Conservation (phyloP, 2,797 vertebrate genomes). For the Mionectes olivaceus region DNA sequence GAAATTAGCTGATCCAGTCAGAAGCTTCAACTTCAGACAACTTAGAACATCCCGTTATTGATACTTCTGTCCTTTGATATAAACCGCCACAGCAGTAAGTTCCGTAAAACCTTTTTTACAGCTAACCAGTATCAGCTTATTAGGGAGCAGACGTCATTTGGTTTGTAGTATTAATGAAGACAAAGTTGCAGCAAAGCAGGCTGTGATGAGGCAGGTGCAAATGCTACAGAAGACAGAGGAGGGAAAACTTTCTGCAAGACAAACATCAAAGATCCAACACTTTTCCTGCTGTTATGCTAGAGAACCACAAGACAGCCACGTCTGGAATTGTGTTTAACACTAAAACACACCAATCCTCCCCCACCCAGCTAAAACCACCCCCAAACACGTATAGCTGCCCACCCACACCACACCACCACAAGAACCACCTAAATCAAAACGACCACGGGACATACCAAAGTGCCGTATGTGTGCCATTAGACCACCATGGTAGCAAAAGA, state of each 20-base stretch:
- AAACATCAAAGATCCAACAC: not conserved
- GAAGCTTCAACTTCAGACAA: not conserved
- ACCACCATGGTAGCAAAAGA: not conserved
- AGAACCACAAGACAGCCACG: not conserved
- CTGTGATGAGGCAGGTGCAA: not conserved
- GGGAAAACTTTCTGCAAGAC: not conserved
- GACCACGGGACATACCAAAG: accelerated
- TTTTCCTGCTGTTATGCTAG: not conserved
- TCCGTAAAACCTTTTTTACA: not conserved
- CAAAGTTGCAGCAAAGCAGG: not conserved
- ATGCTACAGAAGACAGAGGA: not conserved
- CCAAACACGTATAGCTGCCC: not conserved
- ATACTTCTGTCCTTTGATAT: not conserved
- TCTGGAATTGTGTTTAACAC: not conserved
- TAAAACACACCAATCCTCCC: not conserved
- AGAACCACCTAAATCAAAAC: not conserved
- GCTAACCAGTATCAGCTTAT: not conserved
- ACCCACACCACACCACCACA: not conserved
- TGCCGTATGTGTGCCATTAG: accelerated
- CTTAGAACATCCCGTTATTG: not conserved
- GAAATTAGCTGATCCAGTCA: not conserved
- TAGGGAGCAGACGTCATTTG: not conserved
- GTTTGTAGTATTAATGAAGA: not conserved
- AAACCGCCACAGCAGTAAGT: not conserved
- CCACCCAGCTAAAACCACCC: not conserved